phyloP scores from a whole-genome alignment of 1,140 invertebrate species.

The Sitophilus oryzae region DNA sequence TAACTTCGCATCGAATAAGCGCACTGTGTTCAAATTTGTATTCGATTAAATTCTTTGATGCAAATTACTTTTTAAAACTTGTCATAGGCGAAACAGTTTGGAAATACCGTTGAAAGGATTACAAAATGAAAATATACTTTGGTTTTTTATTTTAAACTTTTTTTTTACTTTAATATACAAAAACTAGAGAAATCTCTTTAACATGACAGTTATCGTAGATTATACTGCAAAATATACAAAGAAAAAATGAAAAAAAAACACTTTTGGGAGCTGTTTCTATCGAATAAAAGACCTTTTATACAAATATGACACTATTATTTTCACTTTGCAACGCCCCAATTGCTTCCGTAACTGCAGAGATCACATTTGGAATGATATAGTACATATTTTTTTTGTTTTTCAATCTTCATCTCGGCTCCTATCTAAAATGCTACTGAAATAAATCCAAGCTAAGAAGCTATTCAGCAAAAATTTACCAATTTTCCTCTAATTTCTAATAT shows the following conservation, averaged over 20 bases:
- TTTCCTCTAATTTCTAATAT: slow-evolving; percentile 1
- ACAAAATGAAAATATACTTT: neutral
- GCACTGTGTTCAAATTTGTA: neutral
- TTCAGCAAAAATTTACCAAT: neutral
- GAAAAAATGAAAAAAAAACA: too few relatives aligned
- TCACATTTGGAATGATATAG: slow-evolving; percentile 7
- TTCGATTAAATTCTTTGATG: neutral
- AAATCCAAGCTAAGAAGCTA: neutral
- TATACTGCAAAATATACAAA: too few relatives aligned
- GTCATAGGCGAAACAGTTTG: slow-evolving; percentile 2
- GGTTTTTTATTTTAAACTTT: neutral
- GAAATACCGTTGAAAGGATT: neutral
- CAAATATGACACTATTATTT: too few relatives aligned
- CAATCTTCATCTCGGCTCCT: neutral
- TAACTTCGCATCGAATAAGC: slow-evolving; percentile 6
- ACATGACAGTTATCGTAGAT: too few relatives aligned
- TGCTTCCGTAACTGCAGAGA: neutral
- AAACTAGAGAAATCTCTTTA: neutral
- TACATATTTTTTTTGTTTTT: neutral
- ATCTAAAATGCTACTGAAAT: slow-evolving; percentile 3
- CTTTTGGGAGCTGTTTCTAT: too few relatives aligned
- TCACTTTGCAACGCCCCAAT: too few relatives aligned
- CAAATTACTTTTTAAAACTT: neutral
- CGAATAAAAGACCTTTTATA: too few relatives aligned
- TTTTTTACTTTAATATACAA: neutral